Evolutionary conservation across 2,888 invertebrate species (phyloP).

Genomic region (Cerceris rybyensis): DNA sequence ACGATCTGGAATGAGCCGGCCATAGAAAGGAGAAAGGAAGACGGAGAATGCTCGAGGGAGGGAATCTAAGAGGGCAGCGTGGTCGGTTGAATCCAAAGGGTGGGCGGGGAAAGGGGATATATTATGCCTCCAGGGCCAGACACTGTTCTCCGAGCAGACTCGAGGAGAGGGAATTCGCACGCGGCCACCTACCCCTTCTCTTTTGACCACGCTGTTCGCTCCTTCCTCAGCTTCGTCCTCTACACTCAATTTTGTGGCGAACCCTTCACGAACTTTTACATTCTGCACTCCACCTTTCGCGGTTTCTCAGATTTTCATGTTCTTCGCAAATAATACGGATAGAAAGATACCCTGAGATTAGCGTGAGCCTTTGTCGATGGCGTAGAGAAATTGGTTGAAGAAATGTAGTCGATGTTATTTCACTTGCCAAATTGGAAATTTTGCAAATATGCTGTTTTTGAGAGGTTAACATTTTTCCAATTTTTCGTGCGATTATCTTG

Average conservation of each 20-base stretch:
- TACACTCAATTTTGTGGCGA: conserved; percentile 26
- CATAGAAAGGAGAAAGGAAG: conserved; percentile 33
- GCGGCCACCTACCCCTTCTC: conserved; percentile 51
- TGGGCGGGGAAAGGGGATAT: conserved; percentile 59
- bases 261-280: conserved; percentile 32
- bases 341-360: conserved; percentile 9
- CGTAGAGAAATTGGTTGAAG: too few relatives aligned
- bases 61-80: conserved; percentile 56
- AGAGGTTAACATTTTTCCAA: too few relatives aligned
- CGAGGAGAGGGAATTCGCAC: conserved; percentile 59
- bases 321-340: neutral
- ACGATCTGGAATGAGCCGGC: conserved; percentile 46
- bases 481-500: too few relatives aligned
- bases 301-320: conserved; percentile 12
- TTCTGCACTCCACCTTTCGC: conserved; percentile 11
- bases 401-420: too few relatives aligned
- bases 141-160: conserved; percentile 43
- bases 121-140: conserved; percentile 55
- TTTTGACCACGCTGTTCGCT: conserved; percentile 6
- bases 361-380: neutral
- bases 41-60: conserved; percentile 38
- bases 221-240: conserved; percentile 3
- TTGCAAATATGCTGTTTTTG: too few relatives aligned
- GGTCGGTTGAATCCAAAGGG: conserved; percentile 48
- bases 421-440: too few relatives aligned